A percentile compares a stretch with the other conserved stretches of the same genome.
Evolutionary conservation across 2,797 vertebrate species (phyloP).

Genomic region (Characodon lateralis): DNA sequence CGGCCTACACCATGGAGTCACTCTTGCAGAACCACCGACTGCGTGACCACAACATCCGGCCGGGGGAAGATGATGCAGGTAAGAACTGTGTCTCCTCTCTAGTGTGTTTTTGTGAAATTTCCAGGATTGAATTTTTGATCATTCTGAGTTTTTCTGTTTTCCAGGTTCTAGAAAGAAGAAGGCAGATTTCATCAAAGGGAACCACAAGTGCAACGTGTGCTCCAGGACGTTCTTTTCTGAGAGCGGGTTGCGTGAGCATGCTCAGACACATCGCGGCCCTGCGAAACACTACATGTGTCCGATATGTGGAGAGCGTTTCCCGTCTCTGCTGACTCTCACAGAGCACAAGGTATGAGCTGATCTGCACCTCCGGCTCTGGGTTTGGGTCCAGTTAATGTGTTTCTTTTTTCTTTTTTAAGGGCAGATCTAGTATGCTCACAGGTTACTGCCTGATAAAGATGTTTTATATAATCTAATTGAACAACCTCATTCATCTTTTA

Average conservation of each 20-base stretch:
- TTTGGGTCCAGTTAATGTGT: neutral
- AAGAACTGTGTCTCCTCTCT: conserved; percentile 45
- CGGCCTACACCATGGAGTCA: conserved; percentile 98
- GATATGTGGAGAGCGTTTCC: conserved; percentile 97
- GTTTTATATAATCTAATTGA: no score
- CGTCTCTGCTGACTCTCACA: conserved; percentile 95
- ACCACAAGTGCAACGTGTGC: conserved; percentile 98
- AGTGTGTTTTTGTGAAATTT: fast-evolving
- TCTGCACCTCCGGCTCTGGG: neutral
- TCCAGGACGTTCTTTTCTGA: conserved; percentile 98
- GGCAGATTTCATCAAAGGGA: conserved; percentile 97
- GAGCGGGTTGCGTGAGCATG: conserved; percentile 94
- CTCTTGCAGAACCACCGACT: conserved; percentile 97
- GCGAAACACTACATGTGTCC: conserved; percentile 99
- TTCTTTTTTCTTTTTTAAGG: neutral
- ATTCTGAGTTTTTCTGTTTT: neutral
- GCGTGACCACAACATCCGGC: conserved; percentile 97
- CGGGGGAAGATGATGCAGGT: conserved; percentile 94
- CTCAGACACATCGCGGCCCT: conserved; percentile 97
- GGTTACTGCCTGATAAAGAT: neutral
- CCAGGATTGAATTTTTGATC: neutral
- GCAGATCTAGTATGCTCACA: neutral
- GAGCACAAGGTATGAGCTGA: conserved; percentile 87
- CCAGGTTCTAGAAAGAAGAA: conserved; percentile 88
- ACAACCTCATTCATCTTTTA: no score